These are phyloP conservation scores for Erebia ligea DNA, from an alignment of 2,888 invertebrate species.

Conservation along the genomic window DNA sequence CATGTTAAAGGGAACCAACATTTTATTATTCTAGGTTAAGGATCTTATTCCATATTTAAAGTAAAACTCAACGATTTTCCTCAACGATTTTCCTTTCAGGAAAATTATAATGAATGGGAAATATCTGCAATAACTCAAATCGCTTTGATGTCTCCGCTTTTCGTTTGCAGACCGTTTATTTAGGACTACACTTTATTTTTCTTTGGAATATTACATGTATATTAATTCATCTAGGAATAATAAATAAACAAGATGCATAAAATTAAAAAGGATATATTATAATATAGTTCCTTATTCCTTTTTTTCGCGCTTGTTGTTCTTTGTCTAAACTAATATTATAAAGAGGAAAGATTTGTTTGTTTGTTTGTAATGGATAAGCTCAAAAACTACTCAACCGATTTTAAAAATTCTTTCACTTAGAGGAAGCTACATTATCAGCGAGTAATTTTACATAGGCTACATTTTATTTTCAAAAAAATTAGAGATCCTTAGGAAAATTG, in stretches of 20 bases:
- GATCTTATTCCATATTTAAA: background rate
- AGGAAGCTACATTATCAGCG: too few relatives aligned
- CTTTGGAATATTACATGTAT: background rate
- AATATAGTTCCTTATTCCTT: too few relatives aligned
- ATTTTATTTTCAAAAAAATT: too few relatives aligned
- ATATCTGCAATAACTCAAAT: slow-evolving; percentile 39
- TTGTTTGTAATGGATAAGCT: too few relatives aligned
- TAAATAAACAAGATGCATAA: background rate
- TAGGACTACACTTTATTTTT: background rate
- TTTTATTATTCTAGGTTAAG: background rate
- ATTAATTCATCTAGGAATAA: background rate
- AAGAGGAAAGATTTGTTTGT: too few relatives aligned
- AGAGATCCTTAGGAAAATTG: too few relatives aligned
- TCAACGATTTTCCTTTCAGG: slow-evolving; percentile 29
- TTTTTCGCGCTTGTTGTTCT: too few relatives aligned
- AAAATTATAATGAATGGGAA: slow-evolving; percentile 39
- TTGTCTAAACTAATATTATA: too few relatives aligned
- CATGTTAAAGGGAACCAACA: background rate
- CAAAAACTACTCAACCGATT: too few relatives aligned
- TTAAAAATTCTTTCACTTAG: too few relatives aligned
- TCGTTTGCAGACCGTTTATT: background rate
- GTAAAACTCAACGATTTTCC: slow-evolving; percentile 23
- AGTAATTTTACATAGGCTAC: too few relatives aligned
- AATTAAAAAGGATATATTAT: too few relatives aligned
- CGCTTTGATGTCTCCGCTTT: slow-evolving; percentile 28